Conservation (phyloP, 1,140 invertebrate genomes). For the Drosophila ambigua region DNA sequence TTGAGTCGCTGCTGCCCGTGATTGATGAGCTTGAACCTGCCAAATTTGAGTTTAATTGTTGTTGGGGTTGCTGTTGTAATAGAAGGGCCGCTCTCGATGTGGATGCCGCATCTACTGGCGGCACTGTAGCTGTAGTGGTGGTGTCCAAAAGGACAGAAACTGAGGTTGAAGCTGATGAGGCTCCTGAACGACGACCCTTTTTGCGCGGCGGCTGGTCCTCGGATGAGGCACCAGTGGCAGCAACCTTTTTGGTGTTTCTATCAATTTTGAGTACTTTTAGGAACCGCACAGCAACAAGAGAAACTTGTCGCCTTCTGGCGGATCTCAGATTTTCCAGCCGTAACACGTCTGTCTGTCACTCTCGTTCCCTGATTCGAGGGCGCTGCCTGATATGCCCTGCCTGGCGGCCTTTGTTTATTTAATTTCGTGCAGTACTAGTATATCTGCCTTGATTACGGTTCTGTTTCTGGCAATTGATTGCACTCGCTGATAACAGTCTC, state of each 20-base stretch:
- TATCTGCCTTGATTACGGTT: slow-evolving; percentile 28
- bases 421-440: slow-evolving; percentile 24
- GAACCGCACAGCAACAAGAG: slow-evolving; percentile 77
- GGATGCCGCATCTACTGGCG: slow-evolving; percentile 58
- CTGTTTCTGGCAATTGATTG: slow-evolving; percentile 48
- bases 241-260: slow-evolving; percentile 84
- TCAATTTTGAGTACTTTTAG: slow-evolving; percentile 84
- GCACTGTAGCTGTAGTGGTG: slow-evolving; percentile 26
- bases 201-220: slow-evolving; percentile 84
- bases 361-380: slow-evolving; percentile 21
- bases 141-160: slow-evolving; percentile 15
- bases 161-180: slow-evolving; percentile 54
- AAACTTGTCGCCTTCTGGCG: slow-evolving; percentile 35
- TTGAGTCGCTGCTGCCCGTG: slow-evolving; percentile 31
- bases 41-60: slow-evolving; percentile 29
- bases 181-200: slow-evolving; percentile 83
- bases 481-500: slow-evolving; percentile 33
- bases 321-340: slow-evolving; percentile 9
- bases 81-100: slow-evolving; percentile 58
- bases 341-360: slow-evolving; percentile 5
- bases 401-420: slow-evolving; percentile 17
- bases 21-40: slow-evolving; percentile 15
- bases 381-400: slow-evolving; percentile 36
- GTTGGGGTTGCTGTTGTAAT: slow-evolving; percentile 37
- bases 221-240: slow-evolving; percentile 84